A percentile compares a stretch with the other conserved stretches of the same genome.
Evolutionary conservation across 2,797 vertebrate genomes (phyloP).

Genomic region (Sarcophilus harrisii): DNA sequence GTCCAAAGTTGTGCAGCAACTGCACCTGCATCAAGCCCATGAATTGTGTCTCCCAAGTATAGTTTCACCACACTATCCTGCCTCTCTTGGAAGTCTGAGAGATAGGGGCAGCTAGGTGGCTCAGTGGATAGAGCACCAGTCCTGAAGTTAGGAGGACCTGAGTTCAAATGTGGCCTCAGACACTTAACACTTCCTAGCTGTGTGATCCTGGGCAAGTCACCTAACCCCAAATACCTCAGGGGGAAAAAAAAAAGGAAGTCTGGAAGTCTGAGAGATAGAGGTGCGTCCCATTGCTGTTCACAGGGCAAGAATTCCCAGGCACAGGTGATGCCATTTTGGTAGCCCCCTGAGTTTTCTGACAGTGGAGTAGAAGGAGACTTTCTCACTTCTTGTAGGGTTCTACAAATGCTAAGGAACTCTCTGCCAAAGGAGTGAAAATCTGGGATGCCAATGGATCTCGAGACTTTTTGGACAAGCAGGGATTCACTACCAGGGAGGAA

Average conservation of each 20-base stretch:
- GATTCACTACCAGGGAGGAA: constrained; percentile 92
- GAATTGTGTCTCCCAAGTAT: neutral
- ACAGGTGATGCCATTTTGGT: neutral
- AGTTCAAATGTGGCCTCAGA: too few relatives aligned
- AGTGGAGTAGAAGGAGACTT: constrained; percentile 4
- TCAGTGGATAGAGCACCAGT: too few relatives aligned
- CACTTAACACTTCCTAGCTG: too few relatives aligned
- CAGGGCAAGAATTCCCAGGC: neutral
- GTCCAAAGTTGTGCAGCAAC: neutral
- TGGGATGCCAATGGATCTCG: constrained; percentile 98
- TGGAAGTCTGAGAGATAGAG: neutral
- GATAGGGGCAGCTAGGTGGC: too few relatives aligned
- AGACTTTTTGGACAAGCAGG: constrained; percentile 93
- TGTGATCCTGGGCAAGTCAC: too few relatives aligned
- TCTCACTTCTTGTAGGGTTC: constrained; percentile 89
- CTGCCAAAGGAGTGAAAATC: constrained; percentile 95
- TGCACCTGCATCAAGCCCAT: neutral
- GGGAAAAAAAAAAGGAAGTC: too few relatives aligned
- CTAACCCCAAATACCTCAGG: too few relatives aligned
- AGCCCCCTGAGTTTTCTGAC: too few relatives aligned
- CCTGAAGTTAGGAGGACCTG: too few relatives aligned
- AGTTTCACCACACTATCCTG: neutral
- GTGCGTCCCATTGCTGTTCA: neutral
- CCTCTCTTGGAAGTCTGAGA: neutral
- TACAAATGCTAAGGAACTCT: constrained; percentile 96